Conservation (phyloP, 2,888 invertebrate species). For the Sinopyrophorus schimmeli region DNA sequence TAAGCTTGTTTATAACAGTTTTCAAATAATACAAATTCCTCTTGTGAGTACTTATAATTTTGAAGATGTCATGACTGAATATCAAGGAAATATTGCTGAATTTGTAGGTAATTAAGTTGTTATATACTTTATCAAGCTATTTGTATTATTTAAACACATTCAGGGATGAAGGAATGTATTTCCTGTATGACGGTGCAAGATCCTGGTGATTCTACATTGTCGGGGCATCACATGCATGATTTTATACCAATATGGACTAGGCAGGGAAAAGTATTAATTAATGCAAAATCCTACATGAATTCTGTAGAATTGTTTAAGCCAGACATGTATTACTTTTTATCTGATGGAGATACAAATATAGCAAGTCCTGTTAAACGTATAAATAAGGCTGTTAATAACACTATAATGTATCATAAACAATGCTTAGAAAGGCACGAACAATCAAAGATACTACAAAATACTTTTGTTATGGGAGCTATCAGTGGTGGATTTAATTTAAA, state of each 20-base stretch:
- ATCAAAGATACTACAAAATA: conserved; percentile 59
- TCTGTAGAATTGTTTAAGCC: conserved; percentile 77
- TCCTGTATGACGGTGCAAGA: conserved; percentile 68
- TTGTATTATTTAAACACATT: conserved; percentile 10
- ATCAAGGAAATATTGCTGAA: conserved; percentile 66
- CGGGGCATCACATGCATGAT: conserved; percentile 72
- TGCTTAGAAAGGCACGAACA: conserved; percentile 63
- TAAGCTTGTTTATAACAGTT: conserved; percentile 63
- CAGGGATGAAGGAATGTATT: conserved; percentile 60
- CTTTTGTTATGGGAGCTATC: conserved; percentile 66
- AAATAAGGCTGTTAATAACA: conserved; percentile 71
- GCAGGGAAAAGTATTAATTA: conserved; percentile 71
- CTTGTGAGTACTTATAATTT: conserved; percentile 68
- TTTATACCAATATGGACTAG: conserved; percentile 78
- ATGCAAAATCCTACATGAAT: conserved; percentile 72
- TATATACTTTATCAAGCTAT: not conserved
- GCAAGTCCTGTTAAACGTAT: conserved; percentile 71
- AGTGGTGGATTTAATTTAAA: conserved; percentile 74
- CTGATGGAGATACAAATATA: conserved; percentile 74
- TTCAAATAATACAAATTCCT: conserved; percentile 72
- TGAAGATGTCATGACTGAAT: conserved; percentile 66
- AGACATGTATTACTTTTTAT: conserved; percentile 78
- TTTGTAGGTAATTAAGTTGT: conserved; percentile 64
- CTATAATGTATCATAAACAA: conserved; percentile 66
- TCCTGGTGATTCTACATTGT: conserved; percentile 66